A percentile compares a stretch with the other conserved stretches of the same genome.
Evolutionary conservation across 2,113 vertebrate genomes (phyloP).

Genomic region (Oreochromis aureus): DNA sequence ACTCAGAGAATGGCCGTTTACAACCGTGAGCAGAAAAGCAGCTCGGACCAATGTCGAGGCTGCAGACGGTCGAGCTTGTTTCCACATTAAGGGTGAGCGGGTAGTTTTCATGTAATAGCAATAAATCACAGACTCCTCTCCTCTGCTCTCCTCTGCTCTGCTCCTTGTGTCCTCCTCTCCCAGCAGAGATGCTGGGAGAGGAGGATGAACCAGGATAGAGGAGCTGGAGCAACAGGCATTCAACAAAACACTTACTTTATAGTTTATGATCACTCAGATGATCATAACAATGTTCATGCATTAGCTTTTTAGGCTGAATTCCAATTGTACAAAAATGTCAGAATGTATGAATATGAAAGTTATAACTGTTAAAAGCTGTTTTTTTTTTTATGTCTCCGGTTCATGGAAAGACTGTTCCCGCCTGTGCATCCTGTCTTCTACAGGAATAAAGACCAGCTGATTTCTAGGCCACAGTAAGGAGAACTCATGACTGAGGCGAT

Average conservation of each 20-base stretch:
- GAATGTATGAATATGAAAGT: no score
- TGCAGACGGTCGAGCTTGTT: background rate
- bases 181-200: background rate
- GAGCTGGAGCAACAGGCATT: background rate
- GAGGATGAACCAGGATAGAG: background rate
- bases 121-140: background rate
- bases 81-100: background rate
- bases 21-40: background rate
- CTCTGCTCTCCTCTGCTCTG: no score
- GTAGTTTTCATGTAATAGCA: background rate
- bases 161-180: background rate
- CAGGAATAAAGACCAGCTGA: fast-evolving
- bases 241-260: background rate
- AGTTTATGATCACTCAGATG: background rate
- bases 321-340: no score
- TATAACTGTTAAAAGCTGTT: no score
- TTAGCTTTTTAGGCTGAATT: no score
- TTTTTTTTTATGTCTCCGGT: background rate
- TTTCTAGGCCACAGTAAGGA: background rate
- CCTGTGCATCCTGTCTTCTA: fast-evolving
- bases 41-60: fast-evolving
- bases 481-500: fast-evolving
- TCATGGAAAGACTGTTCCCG: fast-evolving
- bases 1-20: background rate
- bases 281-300: no score